Evolutionary conservation across 2,113 vertebrate species (phyloP).

Genomic region (Myanophis thanlyinensis): DNA sequence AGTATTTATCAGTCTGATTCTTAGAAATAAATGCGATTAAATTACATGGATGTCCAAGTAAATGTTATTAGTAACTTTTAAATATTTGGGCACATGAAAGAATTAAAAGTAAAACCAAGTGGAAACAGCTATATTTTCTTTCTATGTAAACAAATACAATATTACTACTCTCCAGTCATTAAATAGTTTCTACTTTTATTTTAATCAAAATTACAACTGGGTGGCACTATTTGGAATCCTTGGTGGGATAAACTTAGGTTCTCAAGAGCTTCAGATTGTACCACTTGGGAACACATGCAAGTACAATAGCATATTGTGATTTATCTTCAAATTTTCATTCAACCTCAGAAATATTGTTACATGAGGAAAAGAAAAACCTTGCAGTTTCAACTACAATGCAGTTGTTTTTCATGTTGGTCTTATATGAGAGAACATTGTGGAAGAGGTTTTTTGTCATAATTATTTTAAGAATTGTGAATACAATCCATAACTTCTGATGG

Average conservation of each 20-base stretch:
- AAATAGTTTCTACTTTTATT: background rate
- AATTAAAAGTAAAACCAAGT: too few species aligned
- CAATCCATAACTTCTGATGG: background rate
- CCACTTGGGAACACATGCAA: background rate
- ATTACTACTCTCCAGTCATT: background rate
- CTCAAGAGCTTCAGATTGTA: background rate
- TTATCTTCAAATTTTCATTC: background rate
- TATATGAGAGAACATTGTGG: background rate
- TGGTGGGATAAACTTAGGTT: background rate
- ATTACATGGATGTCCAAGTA: background rate
- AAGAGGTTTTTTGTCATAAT: background rate
- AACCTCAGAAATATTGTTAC: background rate
- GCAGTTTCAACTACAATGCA: background rate
- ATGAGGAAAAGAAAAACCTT: background rate
- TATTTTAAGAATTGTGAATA: background rate
- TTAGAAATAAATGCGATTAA: background rate
- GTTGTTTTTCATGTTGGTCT: background rate
- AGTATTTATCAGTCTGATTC: background rate
- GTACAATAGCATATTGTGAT: background rate
- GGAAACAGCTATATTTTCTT: background rate
- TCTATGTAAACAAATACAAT: background rate
- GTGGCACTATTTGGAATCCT: background rate
- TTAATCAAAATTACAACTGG: background rate
- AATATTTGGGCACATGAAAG: background rate
- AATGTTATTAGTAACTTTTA: background rate